A percentile compares a stretch with the other conserved stretches of the same genome.
phyloP scores from a whole-genome alignment of 1,140 invertebrate genomes.

The Bombus haemorrhoidalis region DNA sequence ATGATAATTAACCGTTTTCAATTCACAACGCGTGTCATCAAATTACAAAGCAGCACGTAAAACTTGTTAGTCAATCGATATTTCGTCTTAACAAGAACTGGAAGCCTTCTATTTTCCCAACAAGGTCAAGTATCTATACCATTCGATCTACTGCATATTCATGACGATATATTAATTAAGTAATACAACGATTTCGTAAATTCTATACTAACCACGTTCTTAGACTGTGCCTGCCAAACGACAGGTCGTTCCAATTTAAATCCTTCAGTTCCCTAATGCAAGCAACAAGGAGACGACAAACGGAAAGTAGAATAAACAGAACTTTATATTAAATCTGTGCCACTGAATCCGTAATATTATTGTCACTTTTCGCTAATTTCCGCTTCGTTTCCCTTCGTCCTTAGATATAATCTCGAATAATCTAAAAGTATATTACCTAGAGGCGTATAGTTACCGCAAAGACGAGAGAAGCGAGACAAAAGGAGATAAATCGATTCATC shows the following conservation, averaged over 20 bases:
- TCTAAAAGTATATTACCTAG: slow-evolving; percentile 2
- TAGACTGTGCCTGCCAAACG: too few species aligned
- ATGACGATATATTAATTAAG: too few species aligned
- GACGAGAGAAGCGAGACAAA: slow-evolving; percentile 12
- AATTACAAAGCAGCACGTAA: too few species aligned
- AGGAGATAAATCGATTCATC: slow-evolving; percentile 27
- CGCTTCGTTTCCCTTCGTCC: neutral
- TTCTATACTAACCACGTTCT: too few species aligned
- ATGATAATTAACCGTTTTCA: too few species aligned
- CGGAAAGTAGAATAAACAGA: neutral
- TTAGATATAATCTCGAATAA: slow-evolving; percentile 22
- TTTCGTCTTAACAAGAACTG: too few species aligned
- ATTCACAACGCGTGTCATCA: too few species aligned
- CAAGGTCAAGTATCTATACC: too few species aligned
- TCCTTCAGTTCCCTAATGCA: neutral
- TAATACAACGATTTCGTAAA: too few species aligned
- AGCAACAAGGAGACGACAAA: neutral
- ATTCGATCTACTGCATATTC: too few species aligned
- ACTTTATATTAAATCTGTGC: neutral
- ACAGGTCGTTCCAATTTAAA: neutral
- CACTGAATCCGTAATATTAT: neutral
- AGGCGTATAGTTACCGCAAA: neutral
- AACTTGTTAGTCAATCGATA: too few species aligned
- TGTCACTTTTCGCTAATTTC: slow-evolving; percentile 1
- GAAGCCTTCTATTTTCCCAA: too few species aligned